Percentiles rank a stretch among this genome's conserved stretches.
phyloP scores from a whole-genome alignment of 2,888 invertebrate species.

The Automeris io region DNA sequence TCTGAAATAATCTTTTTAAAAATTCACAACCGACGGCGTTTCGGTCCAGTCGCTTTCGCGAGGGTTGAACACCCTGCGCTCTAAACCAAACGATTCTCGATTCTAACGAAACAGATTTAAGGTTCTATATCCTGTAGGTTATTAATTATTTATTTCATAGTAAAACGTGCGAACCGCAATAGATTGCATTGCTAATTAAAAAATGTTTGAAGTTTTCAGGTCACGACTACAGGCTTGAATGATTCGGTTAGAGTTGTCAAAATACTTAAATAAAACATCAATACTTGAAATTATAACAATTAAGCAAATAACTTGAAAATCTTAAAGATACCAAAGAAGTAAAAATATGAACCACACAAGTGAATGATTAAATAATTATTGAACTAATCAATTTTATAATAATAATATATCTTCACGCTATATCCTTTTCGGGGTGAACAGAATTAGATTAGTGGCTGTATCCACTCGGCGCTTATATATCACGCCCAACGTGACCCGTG shows the following conservation, averaged over 20 bases:
- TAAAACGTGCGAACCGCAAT: constrained; percentile 33
- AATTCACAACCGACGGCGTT: constrained; percentile 51
- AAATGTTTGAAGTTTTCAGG: constrained; percentile 25
- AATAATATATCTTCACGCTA: too few relatives aligned
- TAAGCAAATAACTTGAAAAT: background rate
- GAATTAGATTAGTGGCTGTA: too few relatives aligned
- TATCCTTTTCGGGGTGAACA: too few relatives aligned
- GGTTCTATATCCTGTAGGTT: constrained; percentile 16
- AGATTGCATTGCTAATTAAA: constrained; percentile 49
- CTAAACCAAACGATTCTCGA: constrained; percentile 17
- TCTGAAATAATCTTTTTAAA: constrained; percentile 67
- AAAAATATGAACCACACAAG: too few relatives aligned
- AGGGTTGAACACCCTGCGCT: constrained; percentile 34
- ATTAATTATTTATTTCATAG: constrained; percentile 24
- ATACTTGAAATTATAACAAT: background rate
- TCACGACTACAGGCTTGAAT: constrained; percentile 1
- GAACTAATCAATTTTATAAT: too few relatives aligned
- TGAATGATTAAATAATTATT: too few relatives aligned
- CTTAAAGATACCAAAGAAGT: too few relatives aligned
- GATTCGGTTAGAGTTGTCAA: background rate
- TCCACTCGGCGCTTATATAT: too few relatives aligned
- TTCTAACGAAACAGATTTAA: constrained; percentile 14
- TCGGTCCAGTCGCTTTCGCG: constrained; percentile 28
- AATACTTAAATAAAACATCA: too few relatives aligned
- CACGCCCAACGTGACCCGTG: too few relatives aligned